phyloP scores from a whole-genome alignment of 1,140 invertebrate species.

The Drosophila ananassae region DNA sequence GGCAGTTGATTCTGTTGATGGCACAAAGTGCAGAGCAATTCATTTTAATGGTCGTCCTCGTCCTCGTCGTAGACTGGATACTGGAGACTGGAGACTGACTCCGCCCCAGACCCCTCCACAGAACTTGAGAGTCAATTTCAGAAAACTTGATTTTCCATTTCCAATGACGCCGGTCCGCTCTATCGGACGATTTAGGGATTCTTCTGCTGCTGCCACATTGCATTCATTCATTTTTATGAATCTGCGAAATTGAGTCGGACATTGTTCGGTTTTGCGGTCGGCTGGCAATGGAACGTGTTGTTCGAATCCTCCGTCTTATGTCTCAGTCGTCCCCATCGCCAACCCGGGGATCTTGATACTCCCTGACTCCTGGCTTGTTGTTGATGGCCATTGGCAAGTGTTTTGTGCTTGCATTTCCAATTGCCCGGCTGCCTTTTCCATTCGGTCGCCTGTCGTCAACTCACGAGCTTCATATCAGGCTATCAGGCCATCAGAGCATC shows the following conservation, averaged over 20 bases:
- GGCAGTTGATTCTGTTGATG: constrained; percentile 82
- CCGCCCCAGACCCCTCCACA: constrained; percentile 27
- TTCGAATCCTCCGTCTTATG: constrained; percentile 36
- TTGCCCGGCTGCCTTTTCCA: constrained; percentile 1
- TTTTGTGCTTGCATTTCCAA: constrained; percentile 11
- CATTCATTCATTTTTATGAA: constrained; percentile 79
- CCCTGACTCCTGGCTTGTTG: constrained; percentile 8
- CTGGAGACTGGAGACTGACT: background rate
- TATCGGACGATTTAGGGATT: constrained; percentile 62
- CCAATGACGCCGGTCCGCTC: constrained; percentile 52
- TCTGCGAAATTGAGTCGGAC: constrained; percentile 75
- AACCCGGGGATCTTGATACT: background rate
- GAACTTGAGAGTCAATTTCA: constrained; percentile 83
- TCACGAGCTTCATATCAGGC: constrained; percentile 32
- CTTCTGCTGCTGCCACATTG: constrained; percentile 38
- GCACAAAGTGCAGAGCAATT: constrained; percentile 83
- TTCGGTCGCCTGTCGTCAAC: background rate
- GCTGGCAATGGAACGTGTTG: constrained; percentile 46
- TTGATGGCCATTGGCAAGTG: constrained; percentile 54
- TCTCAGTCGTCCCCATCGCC: constrained; percentile 40
- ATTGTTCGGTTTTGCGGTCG: constrained; percentile 73
- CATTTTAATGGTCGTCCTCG: constrained; percentile 75
- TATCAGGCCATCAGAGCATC: background rate
- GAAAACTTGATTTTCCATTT: constrained; percentile 82
- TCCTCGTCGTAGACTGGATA: constrained; percentile 20